Evolutionary conservation across 2,888 invertebrate genomes (phyloP), one percentile per base, ranked within the genome.

Genomic region (Spodoptera picta): DNA sequence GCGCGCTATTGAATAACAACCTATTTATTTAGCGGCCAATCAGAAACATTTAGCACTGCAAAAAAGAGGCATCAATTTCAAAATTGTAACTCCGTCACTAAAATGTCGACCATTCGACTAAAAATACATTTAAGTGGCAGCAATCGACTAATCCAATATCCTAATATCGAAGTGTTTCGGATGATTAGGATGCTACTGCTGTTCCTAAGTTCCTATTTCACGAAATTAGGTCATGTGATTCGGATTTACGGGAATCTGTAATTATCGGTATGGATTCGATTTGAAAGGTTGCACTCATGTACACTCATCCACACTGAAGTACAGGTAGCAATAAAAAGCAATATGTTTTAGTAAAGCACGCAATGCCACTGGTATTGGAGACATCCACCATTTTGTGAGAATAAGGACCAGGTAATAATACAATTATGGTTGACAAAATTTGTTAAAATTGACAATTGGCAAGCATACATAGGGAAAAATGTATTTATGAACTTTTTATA

Each of bases 221-320:
- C 14, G 46, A 9, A 73, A 57, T 66, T 50, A 50, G 42, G 24
- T 3, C 12, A 23, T 4, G 11, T 6, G 7, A 23, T 24, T 54
- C 36, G 36, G 36, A 36, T 36, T 36, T 36, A 7, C 36, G 5
- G 7, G 36, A 36, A 36, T 36, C 36, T 9, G 36, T 36, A 36
- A 36, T 7, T 4, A 9, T 36, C 36, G 36, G 36, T 36, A 7
- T 7, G 36, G 36, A 36, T 36, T 6, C 36, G 36, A 36, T 36
- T 36, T 5, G 7, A 9, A 36, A 36, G 36, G 36, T 36, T 36
- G 36, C 84, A 44, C 49, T 63, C 85, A 86, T 78, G 49, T 75
- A 79, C 78, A 85, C 77, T 81, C 82, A 84, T 87, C 81, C 77
- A 83, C 87, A 87, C 82, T 72, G 77, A 81, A 80, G 65, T 62